Base-by-base conservation (phyloP, 2,888 invertebrate genomes). In the Acleris laterana region DNA sequence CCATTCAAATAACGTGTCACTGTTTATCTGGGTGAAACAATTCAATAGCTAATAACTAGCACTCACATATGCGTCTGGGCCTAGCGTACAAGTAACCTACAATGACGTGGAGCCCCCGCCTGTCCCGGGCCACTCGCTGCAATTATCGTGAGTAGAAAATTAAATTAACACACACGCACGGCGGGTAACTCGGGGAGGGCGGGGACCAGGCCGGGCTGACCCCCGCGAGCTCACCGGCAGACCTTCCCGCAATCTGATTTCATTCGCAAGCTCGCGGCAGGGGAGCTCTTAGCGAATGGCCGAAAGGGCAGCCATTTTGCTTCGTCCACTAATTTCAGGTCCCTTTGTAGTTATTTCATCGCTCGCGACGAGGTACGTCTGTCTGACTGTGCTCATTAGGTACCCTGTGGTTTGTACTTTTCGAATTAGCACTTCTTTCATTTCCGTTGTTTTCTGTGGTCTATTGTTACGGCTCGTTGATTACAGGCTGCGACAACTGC, bases 91-190 rank as follows among this genome's bases (percentile, higher is more conserved):
- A 88, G 87, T 82, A 87, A 74, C 77, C 75, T 84, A 85, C 83
- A 85, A 78, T 83, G 85, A 84, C 85, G 80, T 79, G 81, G 82
- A 76, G 74, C 79, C 76, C 76, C 77, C 77, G 79, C 78, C 79
- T 76, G 82, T 78, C 81, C 80, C 76, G 78, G 74, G 81, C 79
- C 71, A 65, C 60, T 67, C 69, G 78, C 82, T 84, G 86, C 88
- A 90, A 90, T 91, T 89, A 91, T 82, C 84, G 82, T 88, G 78
- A 89, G 87, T 87, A 86, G 90, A 90, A 91, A 92, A 92, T 92
- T 92, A 90, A 92, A 92, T 92, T 92, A 92, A 89, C 89, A 89
- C 88, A 91, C 91, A 89, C 89, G 88, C 89, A 87, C 80, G 75
- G 74, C 82, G 84, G 77, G 82, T 81, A 81, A 82, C 81, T 74